phyloP scores from a whole-genome alignment of 1,140 invertebrate species.

The Triops cancriformis region DNA sequence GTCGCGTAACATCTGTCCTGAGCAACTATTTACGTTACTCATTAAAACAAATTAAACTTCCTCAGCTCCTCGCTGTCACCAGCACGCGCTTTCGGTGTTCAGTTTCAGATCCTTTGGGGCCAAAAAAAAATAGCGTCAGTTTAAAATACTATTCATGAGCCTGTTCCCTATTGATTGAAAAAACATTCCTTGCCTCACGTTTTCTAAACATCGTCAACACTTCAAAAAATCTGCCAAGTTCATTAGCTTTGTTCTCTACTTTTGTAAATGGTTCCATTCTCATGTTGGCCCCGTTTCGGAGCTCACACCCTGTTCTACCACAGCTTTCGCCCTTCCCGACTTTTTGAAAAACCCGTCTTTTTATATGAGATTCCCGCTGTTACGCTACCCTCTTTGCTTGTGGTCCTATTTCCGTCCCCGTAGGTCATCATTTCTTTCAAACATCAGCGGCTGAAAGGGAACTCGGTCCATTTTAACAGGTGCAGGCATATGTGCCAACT shows the following conservation, averaged over 20 bases:
- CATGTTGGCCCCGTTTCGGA: background rate
- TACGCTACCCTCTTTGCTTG: background rate
- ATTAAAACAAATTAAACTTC: too few species aligned
- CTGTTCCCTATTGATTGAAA: background rate
- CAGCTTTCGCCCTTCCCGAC: background rate
- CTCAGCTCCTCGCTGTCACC: too few species aligned
- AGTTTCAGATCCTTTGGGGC: too few species aligned
- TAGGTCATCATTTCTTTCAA: background rate
- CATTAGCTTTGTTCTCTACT: background rate
- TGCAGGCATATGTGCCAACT: background rate
- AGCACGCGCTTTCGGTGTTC: too few species aligned
- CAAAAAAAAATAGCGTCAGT: too few species aligned
- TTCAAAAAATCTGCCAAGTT: background rate
- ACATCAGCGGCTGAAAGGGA: background rate
- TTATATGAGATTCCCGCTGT: background rate
- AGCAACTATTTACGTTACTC: too few species aligned
- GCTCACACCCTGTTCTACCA: too few species aligned
- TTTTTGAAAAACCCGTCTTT: background rate
- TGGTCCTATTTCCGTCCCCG: constrained; percentile 12
- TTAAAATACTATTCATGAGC: too few species aligned
- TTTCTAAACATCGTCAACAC: background rate
- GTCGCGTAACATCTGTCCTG: too few species aligned
- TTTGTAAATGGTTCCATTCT: background rate
- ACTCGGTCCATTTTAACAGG: background rate
- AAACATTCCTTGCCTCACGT: background rate